These are phyloP conservation scores for Eulemur mongoz DNA, from an alignment of 2,797 vertebrate genomes.

Conservation along the genomic window DNA sequence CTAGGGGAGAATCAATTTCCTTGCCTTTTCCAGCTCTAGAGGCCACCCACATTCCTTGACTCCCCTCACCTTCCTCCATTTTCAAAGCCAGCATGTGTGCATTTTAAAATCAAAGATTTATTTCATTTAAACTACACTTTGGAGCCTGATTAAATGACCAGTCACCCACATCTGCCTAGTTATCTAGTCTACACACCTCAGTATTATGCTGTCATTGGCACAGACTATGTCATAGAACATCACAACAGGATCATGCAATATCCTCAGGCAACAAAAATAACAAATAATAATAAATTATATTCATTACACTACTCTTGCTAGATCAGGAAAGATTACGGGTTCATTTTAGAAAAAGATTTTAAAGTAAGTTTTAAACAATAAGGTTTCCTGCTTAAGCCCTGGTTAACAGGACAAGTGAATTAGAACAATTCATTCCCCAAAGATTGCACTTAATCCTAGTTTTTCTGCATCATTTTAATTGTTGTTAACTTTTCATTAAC, in stretches of 20 bases:
- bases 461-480: not conserved
- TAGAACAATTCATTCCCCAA: not conserved
- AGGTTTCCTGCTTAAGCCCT: not conserved
- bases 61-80: not conserved
- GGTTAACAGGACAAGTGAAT: not conserved
- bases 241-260: not conserved
- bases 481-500: not conserved
- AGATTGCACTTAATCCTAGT: not conserved
- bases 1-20: not conserved
- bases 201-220: not conserved
- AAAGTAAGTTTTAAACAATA: not conserved
- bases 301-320: not conserved
- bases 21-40: not conserved
- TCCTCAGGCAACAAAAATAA: conserved; percentile 33
- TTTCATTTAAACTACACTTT: not conserved
- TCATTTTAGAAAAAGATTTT: conserved; percentile 3
- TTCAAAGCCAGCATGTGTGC: not conserved
- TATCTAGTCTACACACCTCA: not conserved
- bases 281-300: not conserved
- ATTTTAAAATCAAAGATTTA: conserved; percentile 10
- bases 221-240: not conserved
- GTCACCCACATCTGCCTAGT: not conserved
- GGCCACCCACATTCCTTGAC: not conserved
- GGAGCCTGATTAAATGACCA: not conserved
- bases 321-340: not conserved